Evolutionary conservation across 2,797 vertebrate genomes (phyloP), one percentile per base, ranked within the genome.

Genomic region (Brachyrhaphis roseni): DNA sequence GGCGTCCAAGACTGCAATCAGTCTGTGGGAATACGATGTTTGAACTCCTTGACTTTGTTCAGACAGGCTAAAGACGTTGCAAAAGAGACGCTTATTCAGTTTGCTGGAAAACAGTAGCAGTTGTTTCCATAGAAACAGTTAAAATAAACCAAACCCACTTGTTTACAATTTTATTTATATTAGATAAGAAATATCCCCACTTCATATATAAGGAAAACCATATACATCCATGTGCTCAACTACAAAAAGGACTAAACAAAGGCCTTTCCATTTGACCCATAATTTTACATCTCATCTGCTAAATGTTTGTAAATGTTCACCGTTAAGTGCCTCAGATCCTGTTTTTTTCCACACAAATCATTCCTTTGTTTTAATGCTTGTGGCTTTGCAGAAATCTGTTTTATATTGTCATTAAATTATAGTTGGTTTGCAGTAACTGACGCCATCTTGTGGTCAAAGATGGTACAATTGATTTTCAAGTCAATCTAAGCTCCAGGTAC

Each of bases 241-340:
- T 15, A 51, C 4, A 68, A 57, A 75, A 41, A 10, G n/a, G 18
- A 41, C 34, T 26, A 0, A 20, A 49, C 23, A 41, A 70, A 64
- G 41, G 31, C 49, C 13, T 75, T n/a, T 72, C 43, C 51, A 43
- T 74, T 62, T 28, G 12, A 28, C 80, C 68, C 45, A 77, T 28
- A 47, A 71, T 57, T 34, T 70, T 18, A 26, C 70, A 77, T 47
- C 18, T 76, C 70, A 57, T 76, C 79, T 84, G 18, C 41, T 80
- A 47, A 36, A 28, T 45, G 75, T 78, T n/a, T 79, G 31, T 53
- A 77, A 49, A 55, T 6, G 81, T 89, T 85, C 79, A 89, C 85
- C 88, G 80, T 82, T 13, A 93, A 94, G 93, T 93, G 92, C 94
- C 93, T 94, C 79, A 87, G 47, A 82, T 72, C 73, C 79, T 59